A percentile compares a stretch with the other conserved stretches of the same genome.
phyloP scores from a whole-genome alignment of 2,888 invertebrate genomes.

The Scrobipalpa atriplicella region DNA sequence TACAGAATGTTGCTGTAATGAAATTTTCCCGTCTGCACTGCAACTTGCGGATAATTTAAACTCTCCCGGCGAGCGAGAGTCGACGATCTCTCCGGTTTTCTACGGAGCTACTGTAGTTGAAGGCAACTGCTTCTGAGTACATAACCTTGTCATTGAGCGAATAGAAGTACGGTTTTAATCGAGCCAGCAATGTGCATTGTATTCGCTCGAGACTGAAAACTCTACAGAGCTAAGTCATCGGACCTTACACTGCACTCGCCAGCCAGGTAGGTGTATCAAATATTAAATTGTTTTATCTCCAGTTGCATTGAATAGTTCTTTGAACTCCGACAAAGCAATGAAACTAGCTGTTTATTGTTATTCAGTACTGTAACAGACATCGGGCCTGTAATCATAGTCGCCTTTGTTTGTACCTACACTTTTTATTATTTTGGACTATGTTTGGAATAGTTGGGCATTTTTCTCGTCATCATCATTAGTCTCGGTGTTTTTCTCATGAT shows the following conservation, averaged over 20 bases:
- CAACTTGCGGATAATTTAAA: conserved; percentile 54
- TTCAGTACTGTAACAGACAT: conserved; percentile 11
- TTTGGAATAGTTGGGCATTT: conserved; percentile 11
- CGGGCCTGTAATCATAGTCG: conserved; percentile 12
- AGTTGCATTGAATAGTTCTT: conserved; percentile 20
- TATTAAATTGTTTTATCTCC: conserved; percentile 25
- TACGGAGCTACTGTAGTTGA: conserved; percentile 12
- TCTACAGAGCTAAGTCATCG: neutral
- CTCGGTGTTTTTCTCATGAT: conserved; percentile 18
- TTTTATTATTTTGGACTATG: neutral
- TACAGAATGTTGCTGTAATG: conserved; percentile 53
- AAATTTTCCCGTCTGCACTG: conserved; percentile 53
- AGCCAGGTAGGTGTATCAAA: conserved; percentile 18
- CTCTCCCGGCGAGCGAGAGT: conserved; percentile 53
- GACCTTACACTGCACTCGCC: conserved; percentile 8
- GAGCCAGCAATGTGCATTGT: conserved; percentile 18
- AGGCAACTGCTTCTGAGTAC: conserved; percentile 4
- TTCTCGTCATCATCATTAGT: conserved; percentile 26
- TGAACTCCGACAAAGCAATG: conserved; percentile 15
- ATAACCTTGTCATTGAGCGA: neutral
- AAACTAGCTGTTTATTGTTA: conserved; percentile 24
- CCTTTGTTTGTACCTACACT: conserved; percentile 13
- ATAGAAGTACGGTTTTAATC: neutral
- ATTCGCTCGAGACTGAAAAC: neutral
- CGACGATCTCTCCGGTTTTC: conserved; percentile 44